A percentile compares a stretch with the other conserved stretches of the same genome.
Evolutionary conservation across 2,888 invertebrate species (phyloP).

Genomic region (Gymnosoma rotundatum): DNA sequence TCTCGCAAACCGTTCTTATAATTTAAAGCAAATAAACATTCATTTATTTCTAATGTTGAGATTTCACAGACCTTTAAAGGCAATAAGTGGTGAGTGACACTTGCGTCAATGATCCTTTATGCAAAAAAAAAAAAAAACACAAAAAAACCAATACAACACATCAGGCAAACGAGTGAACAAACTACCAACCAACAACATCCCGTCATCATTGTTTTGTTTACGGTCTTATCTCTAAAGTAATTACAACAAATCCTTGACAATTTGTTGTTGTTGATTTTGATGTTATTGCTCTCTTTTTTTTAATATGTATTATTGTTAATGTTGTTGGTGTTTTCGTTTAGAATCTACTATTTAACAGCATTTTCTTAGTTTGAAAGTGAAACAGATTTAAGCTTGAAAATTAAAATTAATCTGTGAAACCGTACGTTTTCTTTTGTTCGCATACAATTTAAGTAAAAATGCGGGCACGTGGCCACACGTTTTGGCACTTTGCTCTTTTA

Average conservation of each 20-base stretch:
- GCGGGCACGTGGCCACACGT: slow-evolving; percentile 69
- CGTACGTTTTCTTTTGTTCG: slow-evolving; percentile 65
- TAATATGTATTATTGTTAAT: slow-evolving; percentile 23
- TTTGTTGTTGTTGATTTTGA: slow-evolving; percentile 70
- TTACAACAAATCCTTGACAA: slow-evolving; percentile 70
- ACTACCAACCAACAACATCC: slow-evolving; percentile 41
- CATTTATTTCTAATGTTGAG: slow-evolving; percentile 44
- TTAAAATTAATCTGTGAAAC: slow-evolving; percentile 68
- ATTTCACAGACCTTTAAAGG: slow-evolving; percentile 20
- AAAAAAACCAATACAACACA: slow-evolving; percentile 27
- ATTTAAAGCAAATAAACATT: not conserved
- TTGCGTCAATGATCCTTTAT: slow-evolving; percentile 52
- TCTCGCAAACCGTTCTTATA: slow-evolving; percentile 7
- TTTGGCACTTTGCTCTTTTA: slow-evolving; percentile 67
- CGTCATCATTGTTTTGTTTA: slow-evolving; percentile 62
- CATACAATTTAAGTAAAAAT: slow-evolving; percentile 60
- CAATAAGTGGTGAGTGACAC: slow-evolving; percentile 30
- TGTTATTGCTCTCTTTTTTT: slow-evolving; percentile 71
- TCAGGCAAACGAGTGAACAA: slow-evolving; percentile 8
- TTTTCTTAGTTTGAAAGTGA: slow-evolving; percentile 50
- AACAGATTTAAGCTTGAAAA: slow-evolving; percentile 67
- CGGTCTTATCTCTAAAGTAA: slow-evolving; percentile 70
- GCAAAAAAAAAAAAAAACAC: slow-evolving; percentile 30
- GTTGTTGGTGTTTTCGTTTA: slow-evolving; percentile 24
- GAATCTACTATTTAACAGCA: slow-evolving; percentile 27